Evolutionary conservation across 1,140 invertebrate species (phyloP), one percentile per base, ranked within the genome.

Genomic region (Orussus abietinus): DNA sequence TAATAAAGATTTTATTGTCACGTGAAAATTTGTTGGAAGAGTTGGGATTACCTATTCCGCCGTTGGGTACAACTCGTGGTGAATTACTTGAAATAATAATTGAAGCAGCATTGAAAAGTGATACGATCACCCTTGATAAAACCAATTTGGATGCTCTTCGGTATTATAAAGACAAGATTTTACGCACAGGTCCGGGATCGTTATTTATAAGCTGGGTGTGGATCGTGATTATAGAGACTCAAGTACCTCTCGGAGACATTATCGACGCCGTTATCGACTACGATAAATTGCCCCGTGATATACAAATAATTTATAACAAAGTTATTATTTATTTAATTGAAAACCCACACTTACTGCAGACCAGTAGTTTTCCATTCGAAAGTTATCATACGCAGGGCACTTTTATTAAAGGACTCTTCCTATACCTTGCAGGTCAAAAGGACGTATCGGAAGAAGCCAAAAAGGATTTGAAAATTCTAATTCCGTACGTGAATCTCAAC

Each of bases 281-380:
- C 22, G 28, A 53, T 22, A 19, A 37, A 36, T 31, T 62, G 32
- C 9, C 48, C 19, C 18, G 32, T 21, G 40, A 42, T 4, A 30
- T 45, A n/a, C 41, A 54, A 41, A 17, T 47, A n/a, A 32, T 42
- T 5, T 53, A 55, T 21, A 49, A 57, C 32, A 15, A 51, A 26
- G n/a, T 61, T 18, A 36, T 61, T 10, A 39, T 20, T 15, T 46
- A 56, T 10, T 17, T 51, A 4, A 15, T 36, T 21, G 3, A 18
- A 45, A 40, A 62, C 39, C 35, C 42, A 6, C 17, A 46, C 17
- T 18, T 44, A 10, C 20, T 59, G n/a, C 31, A 34, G 33, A 15
- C 36, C 22, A 50, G 42, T 13, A 32, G 48, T 17, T 60, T 60
- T 12, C 25, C 31, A 7, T 28, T 41, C 9, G 30, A 53, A n/a